Percentiles rank a stretch among this genome's conserved stretches.
phyloP scores from a whole-genome alignment of 92 coral and sea anemone species.

The Porites divaricata region DNA sequence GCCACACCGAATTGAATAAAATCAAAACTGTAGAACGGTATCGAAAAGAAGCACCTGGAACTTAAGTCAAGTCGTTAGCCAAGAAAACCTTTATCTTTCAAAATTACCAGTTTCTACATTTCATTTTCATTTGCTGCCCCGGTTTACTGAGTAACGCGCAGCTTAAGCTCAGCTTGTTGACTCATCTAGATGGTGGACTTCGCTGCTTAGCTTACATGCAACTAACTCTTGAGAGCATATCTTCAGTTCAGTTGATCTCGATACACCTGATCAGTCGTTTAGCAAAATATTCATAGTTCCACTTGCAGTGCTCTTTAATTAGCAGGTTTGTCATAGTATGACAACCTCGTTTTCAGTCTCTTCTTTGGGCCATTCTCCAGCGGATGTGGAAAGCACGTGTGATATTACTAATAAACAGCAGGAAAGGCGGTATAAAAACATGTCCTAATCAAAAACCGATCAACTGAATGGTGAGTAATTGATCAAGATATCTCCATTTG shows the following conservation, averaged over 20 bases:
- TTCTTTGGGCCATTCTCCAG: no score
- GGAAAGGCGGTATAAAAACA: background rate
- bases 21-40: background rate
- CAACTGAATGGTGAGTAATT: background rate
- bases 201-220: background rate
- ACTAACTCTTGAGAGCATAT: conserved; percentile 4
- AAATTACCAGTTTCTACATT: background rate
- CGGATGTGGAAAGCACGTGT: background rate
- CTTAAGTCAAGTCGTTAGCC: background rate
- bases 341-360: background rate
- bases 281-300: background rate
- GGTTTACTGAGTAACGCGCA: background rate
- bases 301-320: background rate
- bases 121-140: background rate
- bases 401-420: background rate
- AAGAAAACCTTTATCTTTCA: conserved; percentile 7
- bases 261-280: background rate
- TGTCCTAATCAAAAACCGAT: background rate
- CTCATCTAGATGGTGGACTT: conserved; percentile 5
- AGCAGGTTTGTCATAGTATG: background rate
- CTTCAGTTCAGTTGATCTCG: background rate
- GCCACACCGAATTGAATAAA: conserved; percentile 4
- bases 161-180: background rate
- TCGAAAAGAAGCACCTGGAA: background rate
- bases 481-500: background rate